Base-by-base conservation (phyloP, 2,113 vertebrate genomes). In the Motacilla alba region DNA sequence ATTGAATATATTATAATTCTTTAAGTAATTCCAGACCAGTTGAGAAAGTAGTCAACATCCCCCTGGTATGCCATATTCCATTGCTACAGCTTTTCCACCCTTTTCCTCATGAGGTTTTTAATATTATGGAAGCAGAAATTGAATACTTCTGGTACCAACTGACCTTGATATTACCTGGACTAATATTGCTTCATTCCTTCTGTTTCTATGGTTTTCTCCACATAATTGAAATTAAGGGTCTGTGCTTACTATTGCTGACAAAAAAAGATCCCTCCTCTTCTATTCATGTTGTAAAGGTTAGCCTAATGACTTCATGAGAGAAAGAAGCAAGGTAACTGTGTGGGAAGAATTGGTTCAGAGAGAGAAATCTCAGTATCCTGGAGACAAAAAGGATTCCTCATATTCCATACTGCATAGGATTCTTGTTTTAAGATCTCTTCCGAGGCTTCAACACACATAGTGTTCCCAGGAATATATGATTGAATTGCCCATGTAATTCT, bases 401-500 rank as follows among this genome's bases (percentile, higher is more conserved):
- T 80, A 89, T 86, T 43, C 27, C 50, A 20, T 79, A 19, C 47
- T 89, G 64, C 83, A 85, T 9, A 66, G 26, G 28, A 58, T 67
- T 47, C 35, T 64, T 76, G 10, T 73, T 86, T 87, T 68, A 87
- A 96, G 90, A 75, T 55, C 22, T 39, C 63, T 85, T 55, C 16
- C 43, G 62, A 64, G 90, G 59, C 81, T 96, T 83, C 59, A 58
- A 96, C 85, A 69, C 31, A 59, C n/a, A 33, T 10, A 35, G 19
- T 60, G 30, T 80, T 95, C 62, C 68, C 44, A 83, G 68, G 72
- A 93, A 94, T 66, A 83, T 62, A 68, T 43, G 66, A 80, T 43
- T 94, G 56, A 95, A 63, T 96, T 93, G 47, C 24, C 68, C 18
- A 59, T 89, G 15, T 89, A 86, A 76, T 89, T 94, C 84, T n/a